phyloP scores from a whole-genome alignment of 2,113 vertebrate genomes.

The Eudyptes chrysolophus region DNA sequence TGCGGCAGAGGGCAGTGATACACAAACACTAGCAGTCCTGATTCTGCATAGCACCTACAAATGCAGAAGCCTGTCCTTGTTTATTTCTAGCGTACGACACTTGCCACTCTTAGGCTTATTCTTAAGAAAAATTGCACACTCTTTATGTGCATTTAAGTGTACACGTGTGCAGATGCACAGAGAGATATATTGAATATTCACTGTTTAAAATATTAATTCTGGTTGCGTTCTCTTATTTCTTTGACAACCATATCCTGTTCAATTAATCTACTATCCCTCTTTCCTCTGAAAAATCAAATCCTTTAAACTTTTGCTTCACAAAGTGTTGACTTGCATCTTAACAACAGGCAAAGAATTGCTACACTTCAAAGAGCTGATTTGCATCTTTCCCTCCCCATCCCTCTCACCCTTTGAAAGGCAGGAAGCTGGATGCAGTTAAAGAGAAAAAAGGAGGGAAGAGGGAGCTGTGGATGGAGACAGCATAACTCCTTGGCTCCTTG shows the following conservation, averaged over 20 bases:
- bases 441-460: not conserved
- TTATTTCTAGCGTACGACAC: not conserved
- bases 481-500: not conserved
- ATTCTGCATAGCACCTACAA: not conserved
- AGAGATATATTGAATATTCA: not conserved
- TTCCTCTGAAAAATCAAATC: not conserved
- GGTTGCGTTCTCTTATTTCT: not conserved
- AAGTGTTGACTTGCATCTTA: not conserved
- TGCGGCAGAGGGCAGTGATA: conserved; percentile 7
- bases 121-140: not conserved
- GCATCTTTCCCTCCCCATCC: not conserved
- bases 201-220: not conserved
- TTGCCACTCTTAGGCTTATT: not conserved
- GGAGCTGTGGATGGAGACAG: not conserved
- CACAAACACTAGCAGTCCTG: not conserved
- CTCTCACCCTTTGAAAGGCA: not conserved
- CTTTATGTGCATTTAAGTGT: not conserved
- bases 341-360: not conserved
- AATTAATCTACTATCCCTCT: not conserved
- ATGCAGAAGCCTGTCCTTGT: not conserved
- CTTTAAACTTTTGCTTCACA: not conserved
- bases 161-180: not conserved
- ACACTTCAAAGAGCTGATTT: not conserved
- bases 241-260: not conserved
- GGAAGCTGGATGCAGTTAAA: not conserved